These are phyloP conservation scores for Tragopan temminckii DNA, from an alignment of 2,797 vertebrate species.

Conservation along the genomic window DNA sequence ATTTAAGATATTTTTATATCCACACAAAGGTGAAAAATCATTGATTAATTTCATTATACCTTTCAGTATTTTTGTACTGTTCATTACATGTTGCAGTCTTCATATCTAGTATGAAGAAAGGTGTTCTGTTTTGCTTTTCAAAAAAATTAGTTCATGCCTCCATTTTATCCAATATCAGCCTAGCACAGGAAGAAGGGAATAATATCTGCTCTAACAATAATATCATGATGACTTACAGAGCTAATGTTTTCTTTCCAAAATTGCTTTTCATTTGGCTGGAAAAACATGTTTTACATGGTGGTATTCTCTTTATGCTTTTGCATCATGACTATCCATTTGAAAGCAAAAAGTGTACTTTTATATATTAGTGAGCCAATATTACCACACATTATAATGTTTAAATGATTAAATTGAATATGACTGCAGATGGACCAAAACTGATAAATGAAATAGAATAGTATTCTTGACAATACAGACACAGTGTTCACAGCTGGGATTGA, in stretches of 20 bases:
- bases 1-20: not conserved
- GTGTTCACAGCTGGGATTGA: not conserved
- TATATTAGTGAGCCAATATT: not conserved
- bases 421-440: not conserved
- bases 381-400: not conserved
- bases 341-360: not conserved
- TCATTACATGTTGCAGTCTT: not conserved
- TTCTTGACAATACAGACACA: rapidly evolving
- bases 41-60: not conserved
- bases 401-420: not conserved
- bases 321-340: not conserved
- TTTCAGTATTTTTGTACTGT: not conserved
- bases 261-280: not conserved
- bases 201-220: not conserved
- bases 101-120: rapidly evolving
- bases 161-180: not conserved
- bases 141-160: not conserved
- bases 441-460: not conserved
- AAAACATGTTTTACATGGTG: not conserved
- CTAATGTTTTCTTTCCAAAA: not conserved
- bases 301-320: not conserved
- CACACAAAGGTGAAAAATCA: not conserved
- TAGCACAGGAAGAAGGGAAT: not conserved
- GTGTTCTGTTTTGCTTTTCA: not conserved
- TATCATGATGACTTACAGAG: not conserved